Percentiles rank a stretch among this genome's conserved stretches.
Evolutionary conservation across 1,140 invertebrate genomes (phyloP).

Genomic region (Hermatobates lingyangjiaoensis): DNA sequence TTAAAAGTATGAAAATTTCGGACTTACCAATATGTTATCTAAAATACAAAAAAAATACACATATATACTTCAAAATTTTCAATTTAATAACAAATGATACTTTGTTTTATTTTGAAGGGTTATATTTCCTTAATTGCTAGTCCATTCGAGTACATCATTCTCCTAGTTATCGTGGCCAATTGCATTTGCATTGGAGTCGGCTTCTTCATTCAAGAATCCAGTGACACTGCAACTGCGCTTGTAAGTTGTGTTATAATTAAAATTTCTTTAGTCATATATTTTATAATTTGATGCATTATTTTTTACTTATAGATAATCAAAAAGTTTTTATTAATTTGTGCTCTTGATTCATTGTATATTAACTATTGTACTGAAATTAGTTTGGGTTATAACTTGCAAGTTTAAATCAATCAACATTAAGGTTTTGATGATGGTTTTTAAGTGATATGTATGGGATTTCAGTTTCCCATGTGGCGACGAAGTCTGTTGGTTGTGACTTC

Average conservation of each 20-base stretch:
- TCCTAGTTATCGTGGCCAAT: constrained; percentile 10
- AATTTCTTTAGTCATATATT: too few species aligned
- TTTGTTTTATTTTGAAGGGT: neutral
- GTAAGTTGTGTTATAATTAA: neutral
- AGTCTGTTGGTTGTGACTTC: too few species aligned
- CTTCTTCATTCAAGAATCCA: constrained; percentile 7
- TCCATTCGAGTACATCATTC: constrained; percentile 11
- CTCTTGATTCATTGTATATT: too few species aligned
- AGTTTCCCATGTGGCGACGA: too few species aligned
- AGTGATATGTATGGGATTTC: too few species aligned
- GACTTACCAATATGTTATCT: neutral
- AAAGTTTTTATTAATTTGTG: too few species aligned
- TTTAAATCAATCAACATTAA: too few species aligned
- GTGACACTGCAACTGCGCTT: constrained; percentile 2
- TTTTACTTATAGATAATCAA: too few species aligned
- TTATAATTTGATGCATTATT: too few species aligned
- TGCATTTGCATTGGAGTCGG: constrained; percentile 11
- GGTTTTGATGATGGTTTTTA: too few species aligned
- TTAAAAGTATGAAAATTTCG: neutral
- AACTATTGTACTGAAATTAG: too few species aligned
- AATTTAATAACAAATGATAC: neutral
- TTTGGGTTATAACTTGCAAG: too few species aligned
- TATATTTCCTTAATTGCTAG: neutral
- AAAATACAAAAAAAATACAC: neutral
- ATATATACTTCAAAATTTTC: neutral